phyloP scores from a whole-genome alignment of 2,888 invertebrate species.

The Brassicogethes aeneus region DNA sequence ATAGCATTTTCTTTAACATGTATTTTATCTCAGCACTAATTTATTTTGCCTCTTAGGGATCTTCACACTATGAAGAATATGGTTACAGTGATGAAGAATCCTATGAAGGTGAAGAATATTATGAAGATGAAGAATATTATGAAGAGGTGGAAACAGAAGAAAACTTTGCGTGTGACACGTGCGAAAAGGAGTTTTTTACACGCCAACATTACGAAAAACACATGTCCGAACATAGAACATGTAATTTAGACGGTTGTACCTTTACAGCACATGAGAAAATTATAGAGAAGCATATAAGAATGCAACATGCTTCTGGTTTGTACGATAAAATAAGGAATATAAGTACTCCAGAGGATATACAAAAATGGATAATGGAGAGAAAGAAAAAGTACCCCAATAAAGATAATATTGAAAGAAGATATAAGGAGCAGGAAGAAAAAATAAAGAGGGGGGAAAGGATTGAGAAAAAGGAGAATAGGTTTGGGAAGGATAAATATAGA shows the following conservation, averaged over 20 bases:
- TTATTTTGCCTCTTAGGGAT: background rate
- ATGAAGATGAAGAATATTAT: constrained; percentile 22
- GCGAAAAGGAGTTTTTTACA: constrained; percentile 64
- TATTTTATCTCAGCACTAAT: too few species aligned
- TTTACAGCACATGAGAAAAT: constrained; percentile 72
- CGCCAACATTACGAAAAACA: constrained; percentile 55
- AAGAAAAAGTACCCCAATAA: constrained; percentile 49
- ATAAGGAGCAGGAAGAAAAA: constrained; percentile 55
- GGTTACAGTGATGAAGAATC: constrained; percentile 10
- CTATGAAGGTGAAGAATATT: constrained; percentile 9
- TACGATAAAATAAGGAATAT: constrained; percentile 68
- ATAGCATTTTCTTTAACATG: too few species aligned
- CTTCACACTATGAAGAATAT: background rate
- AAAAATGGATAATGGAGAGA: constrained; percentile 77
- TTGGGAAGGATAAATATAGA: constrained; percentile 40
- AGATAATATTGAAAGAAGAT: constrained; percentile 53
- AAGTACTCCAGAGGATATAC: constrained; percentile 71
- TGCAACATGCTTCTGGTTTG: constrained; percentile 78
- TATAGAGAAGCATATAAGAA: constrained; percentile 69
- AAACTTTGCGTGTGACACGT: constrained; percentile 64
- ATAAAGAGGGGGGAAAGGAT: constrained; percentile 68
- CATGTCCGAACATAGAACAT: constrained; percentile 64
- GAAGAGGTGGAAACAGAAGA: constrained; percentile 10
- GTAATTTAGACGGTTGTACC: constrained; percentile 71
- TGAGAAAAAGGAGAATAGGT: constrained; percentile 38